Evolutionary conservation across 2,797 vertebrate genomes (phyloP).

Genomic region (Picus viridis): DNA sequence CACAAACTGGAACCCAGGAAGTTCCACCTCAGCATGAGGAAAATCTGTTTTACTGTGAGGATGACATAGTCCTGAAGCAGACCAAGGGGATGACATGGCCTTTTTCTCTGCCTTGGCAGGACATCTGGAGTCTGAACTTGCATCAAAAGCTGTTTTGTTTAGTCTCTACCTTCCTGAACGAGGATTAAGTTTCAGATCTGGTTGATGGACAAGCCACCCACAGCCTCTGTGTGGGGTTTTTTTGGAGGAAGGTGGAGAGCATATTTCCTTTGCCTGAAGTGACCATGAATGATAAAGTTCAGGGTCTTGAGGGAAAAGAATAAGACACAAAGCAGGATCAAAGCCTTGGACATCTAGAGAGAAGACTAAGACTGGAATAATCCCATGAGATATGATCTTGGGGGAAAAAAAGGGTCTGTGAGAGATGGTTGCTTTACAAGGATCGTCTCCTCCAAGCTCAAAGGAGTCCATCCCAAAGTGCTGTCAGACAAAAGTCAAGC

Average conservation of each 20-base stretch:
- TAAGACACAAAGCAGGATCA: neutral
- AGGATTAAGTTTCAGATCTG: neutral
- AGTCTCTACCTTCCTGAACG: neutral
- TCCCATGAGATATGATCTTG: too few relatives aligned
- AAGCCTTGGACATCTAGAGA: neutral
- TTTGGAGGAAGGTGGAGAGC: neutral
- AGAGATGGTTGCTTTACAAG: neutral
- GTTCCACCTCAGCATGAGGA: too few relatives aligned
- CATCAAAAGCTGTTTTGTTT: neutral
- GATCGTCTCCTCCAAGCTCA: neutral
- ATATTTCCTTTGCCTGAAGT: neutral
- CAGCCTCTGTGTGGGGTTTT: neutral
- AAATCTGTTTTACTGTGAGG: too few relatives aligned
- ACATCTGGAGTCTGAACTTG: neutral
- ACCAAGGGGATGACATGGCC: too few relatives aligned
- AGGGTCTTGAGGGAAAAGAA: neutral
- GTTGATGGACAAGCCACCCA: neutral
- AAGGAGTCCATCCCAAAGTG: neutral
- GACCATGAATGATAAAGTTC: neutral
- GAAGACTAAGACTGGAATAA: neutral
- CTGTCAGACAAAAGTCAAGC: neutral
- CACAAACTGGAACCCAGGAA: too few relatives aligned
- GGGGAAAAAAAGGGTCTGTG: too few relatives aligned
- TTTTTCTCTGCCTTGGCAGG: neutral
- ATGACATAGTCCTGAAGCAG: neutral